These are phyloP conservation scores for Dione juno DNA, from an alignment of 2,888 invertebrate genomes.

Conservation along the genomic window DNA sequence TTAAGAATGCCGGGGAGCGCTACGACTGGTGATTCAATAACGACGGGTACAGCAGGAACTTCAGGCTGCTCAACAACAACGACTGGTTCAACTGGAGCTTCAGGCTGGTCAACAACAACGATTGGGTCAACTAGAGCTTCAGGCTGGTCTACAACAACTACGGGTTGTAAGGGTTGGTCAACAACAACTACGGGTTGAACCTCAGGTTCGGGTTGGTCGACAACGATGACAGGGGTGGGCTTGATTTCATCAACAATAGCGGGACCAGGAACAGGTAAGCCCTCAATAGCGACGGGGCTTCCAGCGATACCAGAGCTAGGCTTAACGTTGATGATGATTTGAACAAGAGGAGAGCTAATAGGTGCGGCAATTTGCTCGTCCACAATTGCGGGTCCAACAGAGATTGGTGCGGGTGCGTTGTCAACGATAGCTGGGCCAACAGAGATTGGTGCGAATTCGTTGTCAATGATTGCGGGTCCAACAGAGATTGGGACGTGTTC, in stretches of 20 bases:
- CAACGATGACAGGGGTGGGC: slow-evolving; percentile 23
- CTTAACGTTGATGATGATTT: slow-evolving; percentile 50
- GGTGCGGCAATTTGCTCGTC: slow-evolving; percentile 36
- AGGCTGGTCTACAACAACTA: slow-evolving; percentile 23
- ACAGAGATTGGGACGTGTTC: slow-evolving; percentile 44
- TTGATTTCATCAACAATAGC: slow-evolving; percentile 8
- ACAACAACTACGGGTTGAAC: no score
- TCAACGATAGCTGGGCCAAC: slow-evolving; percentile 50
- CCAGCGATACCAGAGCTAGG: slow-evolving; percentile 7
- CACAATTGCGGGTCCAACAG: slow-evolving; percentile 44
- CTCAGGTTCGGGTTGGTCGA: no score
- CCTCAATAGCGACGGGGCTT: slow-evolving; percentile 19
- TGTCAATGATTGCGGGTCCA: slow-evolving; percentile 48
- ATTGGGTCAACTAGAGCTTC: slow-evolving; percentile 33
- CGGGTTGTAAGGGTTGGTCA: no score
- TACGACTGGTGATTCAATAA: background rate
- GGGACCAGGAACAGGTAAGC: background rate
- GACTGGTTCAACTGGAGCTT: no score
- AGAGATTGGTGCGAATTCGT: slow-evolving; percentile 43
- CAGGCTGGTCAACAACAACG: slow-evolving; percentile 9
- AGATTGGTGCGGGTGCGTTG: slow-evolving; percentile 41
- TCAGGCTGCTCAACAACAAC: background rate
- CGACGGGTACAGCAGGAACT: background rate
- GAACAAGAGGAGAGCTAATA: slow-evolving; percentile 47
- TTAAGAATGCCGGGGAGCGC: background rate